Evolutionary conservation across 2,888 invertebrate species (phyloP).

Genomic region (Alsophila aescularia): DNA sequence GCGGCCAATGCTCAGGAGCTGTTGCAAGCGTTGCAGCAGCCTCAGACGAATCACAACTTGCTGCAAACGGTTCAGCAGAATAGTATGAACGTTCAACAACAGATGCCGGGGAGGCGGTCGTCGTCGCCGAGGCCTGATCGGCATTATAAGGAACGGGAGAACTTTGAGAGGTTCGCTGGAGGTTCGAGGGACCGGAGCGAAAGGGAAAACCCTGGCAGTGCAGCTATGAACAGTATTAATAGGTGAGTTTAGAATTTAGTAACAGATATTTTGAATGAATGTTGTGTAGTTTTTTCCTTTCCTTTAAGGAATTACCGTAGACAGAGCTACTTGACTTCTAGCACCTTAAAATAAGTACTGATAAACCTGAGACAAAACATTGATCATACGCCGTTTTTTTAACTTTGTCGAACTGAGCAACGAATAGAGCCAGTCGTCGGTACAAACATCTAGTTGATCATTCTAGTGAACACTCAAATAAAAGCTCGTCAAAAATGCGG

Average conservation of each 20-base stretch:
- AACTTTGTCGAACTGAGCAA: no score
- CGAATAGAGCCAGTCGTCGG: no score
- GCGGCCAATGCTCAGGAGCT: conserved; percentile 89
- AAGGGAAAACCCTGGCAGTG: conserved; percentile 80
- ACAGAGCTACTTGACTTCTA: no score
- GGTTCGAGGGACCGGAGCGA: conserved; percentile 81
- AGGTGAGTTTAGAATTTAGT: conserved; percentile 71
- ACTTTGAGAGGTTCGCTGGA: conserved; percentile 72
- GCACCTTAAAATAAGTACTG: no score
- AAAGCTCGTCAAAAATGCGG: no score
- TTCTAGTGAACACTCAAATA: no score
- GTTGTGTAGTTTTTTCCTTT: no score
- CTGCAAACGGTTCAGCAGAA: conserved; percentile 80
- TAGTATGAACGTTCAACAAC: conserved; percentile 68
- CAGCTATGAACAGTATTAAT: conserved; percentile 87
- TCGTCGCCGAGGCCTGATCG: conserved; percentile 76
- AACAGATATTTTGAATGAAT: background rate
- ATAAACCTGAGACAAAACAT: no score
- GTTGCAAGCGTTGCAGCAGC: conserved; percentile 86
- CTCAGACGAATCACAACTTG: conserved; percentile 78
- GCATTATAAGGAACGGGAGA: conserved; percentile 81
- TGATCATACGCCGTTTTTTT: no score
- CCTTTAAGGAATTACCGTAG: no score
- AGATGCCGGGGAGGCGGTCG: conserved; percentile 78
- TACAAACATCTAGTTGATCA: no score